Evolutionary conservation across 2,113 vertebrate genomes (phyloP), one percentile per base, ranked within the genome.

Genomic region (Xerus inauris): DNA sequence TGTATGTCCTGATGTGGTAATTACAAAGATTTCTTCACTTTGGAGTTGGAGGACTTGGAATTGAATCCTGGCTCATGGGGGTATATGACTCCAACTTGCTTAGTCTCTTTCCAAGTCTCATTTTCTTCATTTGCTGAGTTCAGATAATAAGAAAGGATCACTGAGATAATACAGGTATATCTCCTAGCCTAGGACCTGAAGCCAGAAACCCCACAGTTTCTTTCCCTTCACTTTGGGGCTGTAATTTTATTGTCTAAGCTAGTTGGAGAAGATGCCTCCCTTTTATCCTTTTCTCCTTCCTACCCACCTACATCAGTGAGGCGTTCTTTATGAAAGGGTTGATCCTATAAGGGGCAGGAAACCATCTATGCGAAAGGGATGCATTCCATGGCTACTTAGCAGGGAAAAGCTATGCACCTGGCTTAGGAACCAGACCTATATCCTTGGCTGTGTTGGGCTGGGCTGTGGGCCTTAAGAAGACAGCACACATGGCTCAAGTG

Each of bases 111-210:
- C 32, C 26, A 73, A 47, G 8, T 81, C 32, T 75, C n/a, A 30
- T 64, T 47, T 72, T 92, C 51, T 81, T 89, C 42, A 45, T 84
- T 94, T 72, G 42, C 64, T 81, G 80, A 85, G 20, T 85, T 93
- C 54, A 80, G 59, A 49, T 40, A 86, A 57, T 32, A 71, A 62
- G 40, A 73, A 86, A 92, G 42, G 38, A 84, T 69, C 16, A n/a
- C 19, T 84, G 42, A 82, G 32, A 62, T 67, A 51, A 69, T 35
- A 32, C 2, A 20, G 20, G 30, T 35, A 62, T 82, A 94, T 5
- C 6, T 77, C 51, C 54, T 73, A 40, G n/a, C 17, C 54, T 20
- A 57, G n/a, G 28, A 4, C 28, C n/a, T 32, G 4, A 51, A 92
- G 14, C 47, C 45, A 67, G 77, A 45, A 28, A 38, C 32, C 42